Evolutionary conservation across 2,888 invertebrate species (phyloP).

Genomic region (Eupelmus urozonus): DNA sequence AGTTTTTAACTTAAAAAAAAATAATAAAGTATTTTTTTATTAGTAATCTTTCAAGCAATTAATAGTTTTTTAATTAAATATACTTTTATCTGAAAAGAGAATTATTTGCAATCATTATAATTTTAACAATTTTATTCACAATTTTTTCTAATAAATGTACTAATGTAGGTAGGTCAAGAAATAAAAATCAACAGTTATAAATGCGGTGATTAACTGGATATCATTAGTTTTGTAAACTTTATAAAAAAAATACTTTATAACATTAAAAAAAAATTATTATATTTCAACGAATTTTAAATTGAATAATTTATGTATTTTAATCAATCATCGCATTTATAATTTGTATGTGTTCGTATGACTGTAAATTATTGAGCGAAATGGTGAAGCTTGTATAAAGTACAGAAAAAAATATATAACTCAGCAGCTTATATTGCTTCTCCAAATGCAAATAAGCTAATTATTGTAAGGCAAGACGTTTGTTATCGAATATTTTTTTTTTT

Average conservation of each 20-base stretch:
- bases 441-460: neutral
- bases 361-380: conserved; percentile 35
- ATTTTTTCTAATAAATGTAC: conserved; percentile 23
- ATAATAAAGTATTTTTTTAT: too few species aligned
- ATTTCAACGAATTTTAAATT: neutral
- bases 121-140: neutral
- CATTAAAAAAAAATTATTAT: neutral
- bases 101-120: conserved; percentile 2
- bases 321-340: conserved; percentile 17
- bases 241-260: too few species aligned
- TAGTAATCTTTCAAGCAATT: too few species aligned
- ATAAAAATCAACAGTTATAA: conserved; percentile 4
- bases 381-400: conserved; percentile 1
- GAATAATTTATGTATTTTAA: neutral
- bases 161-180: conserved; percentile 23
- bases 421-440: neutral
- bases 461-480: neutral
- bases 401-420: conserved; percentile 7
- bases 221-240: too few species aligned
- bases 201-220: conserved; percentile 5
- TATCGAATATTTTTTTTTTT: neutral
- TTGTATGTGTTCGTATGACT: conserved; percentile 23
- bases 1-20: too few species aligned
- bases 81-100: neutral
- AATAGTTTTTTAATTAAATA: too few species aligned